Evolutionary conservation across 1,140 invertebrate genomes (phyloP).

Genomic region (Diachasma alloeum): DNA sequence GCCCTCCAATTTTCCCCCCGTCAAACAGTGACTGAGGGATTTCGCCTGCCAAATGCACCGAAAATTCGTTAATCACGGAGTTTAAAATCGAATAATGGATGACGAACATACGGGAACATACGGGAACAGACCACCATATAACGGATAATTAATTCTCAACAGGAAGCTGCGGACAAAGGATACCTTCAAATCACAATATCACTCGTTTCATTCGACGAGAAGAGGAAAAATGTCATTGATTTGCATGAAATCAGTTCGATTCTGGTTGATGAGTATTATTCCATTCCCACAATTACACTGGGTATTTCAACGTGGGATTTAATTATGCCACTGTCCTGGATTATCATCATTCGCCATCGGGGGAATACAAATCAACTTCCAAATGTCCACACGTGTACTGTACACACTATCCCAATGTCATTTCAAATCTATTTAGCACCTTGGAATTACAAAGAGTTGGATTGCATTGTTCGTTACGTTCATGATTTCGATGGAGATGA

Average conservation of each 20-base stretch:
- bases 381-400: not conserved
- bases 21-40: not conserved
- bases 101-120: not conserved
- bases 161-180: not conserved
- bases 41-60: not conserved
- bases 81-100: not conserved
- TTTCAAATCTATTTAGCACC: not conserved
- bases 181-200: not conserved
- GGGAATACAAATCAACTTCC: not conserved
- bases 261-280: not conserved
- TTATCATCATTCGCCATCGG: not conserved
- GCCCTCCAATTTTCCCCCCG: not conserved
- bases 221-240: not conserved
- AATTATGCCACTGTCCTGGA: not conserved
- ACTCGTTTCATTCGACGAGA: not conserved
- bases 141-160: not conserved
- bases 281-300: not conserved
- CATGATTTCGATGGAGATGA: too few relatives aligned
- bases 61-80: not conserved
- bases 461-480: not conserved
- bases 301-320: not conserved
- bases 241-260: not conserved
- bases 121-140: not conserved
- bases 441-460: not conserved
- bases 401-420: not conserved